These are phyloP conservation scores for Eublepharis macularius DNA, from an alignment of 2,113 vertebrate genomes.

Conservation along the genomic window DNA sequence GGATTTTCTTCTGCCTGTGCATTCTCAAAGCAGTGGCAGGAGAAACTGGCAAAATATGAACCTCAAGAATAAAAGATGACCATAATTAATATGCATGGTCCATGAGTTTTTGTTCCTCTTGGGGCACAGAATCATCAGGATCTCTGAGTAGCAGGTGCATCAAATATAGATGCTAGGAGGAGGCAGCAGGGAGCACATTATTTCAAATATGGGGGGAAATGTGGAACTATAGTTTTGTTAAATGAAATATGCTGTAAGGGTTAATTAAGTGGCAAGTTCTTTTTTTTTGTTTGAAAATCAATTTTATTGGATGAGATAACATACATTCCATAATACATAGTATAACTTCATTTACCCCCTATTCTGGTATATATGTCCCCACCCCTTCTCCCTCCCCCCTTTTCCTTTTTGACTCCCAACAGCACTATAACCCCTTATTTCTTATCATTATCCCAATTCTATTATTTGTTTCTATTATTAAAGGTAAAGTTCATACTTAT, in stretches of 20 bases:
- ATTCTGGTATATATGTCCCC: too few species aligned
- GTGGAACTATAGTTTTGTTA: not conserved
- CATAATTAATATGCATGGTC: too few species aligned
- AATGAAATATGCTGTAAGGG: not conserved
- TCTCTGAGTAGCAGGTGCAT: not conserved
- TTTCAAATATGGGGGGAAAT: not conserved
- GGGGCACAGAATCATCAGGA: not conserved
- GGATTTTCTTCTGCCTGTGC: not conserved
- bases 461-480: too few species aligned
- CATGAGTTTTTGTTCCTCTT: not conserved
- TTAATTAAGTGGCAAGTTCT: slow-evolving; percentile 16
- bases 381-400: too few species aligned
- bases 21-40: not conserved
- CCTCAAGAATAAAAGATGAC: not conserved
- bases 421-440: too few species aligned
- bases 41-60: not conserved
- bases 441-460: too few species aligned
- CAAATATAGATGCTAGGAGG: not conserved
- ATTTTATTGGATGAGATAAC: too few species aligned
- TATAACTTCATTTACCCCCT: too few species aligned
- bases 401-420: too few species aligned
- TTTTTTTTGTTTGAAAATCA: too few species aligned
- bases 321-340: too few species aligned
- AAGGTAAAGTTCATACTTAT: too few species aligned
- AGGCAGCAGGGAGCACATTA: not conserved